Base-by-base conservation (phyloP, 2,113 vertebrate genomes). In the Cheilinus undulatus region DNA sequence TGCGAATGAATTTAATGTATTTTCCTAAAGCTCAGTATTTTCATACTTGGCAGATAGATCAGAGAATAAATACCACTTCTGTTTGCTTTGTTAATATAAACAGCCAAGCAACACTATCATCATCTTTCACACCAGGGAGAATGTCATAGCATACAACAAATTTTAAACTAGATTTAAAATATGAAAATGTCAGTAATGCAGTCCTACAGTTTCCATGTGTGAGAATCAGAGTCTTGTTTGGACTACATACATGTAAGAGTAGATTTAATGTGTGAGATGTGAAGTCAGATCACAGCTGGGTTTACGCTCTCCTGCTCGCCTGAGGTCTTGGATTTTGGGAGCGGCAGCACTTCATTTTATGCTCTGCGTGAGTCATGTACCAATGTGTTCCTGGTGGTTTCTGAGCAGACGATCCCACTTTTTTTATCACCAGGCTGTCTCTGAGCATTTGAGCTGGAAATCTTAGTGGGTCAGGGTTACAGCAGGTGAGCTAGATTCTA, bases 341-440 rank as follows among this genome's bases (percentile, higher is more conserved):
- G 73, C 56, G 3, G 78, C 65, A 49, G 56, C 46, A 34, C 38
- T 78, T 69, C 64, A 78, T 76, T 84, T 85, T 75, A 86, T 80
- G 75, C 82, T 49, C 69, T 62, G 66, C 62, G 15, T 86, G 84
- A 85, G 72, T 77, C 72, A 77, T 64, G 75, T 64, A 72, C 59
- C 73, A 73, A 49, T 76, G 75, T 73, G 82, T 78, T 73, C 43
- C 45, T 56, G 27, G 23, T 72, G 54, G 51, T 80, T 74, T 61
- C 53, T 57, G 54, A 10, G 50, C 50, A 59, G 28, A 74, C 10
- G 11, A 69, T 36, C 54, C 27, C 59, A 40, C 28, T 49, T 75
- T 66, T 34, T 69, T 19, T 62, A n/a, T 34, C 28, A 42, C 34
- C 53, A 20, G 49, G 3, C n/a, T n/a, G n/a, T n/a, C n/a, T n/a